Evolutionary conservation across 2,888 invertebrate genomes (phyloP).

Genomic region (Drosophila nr. medialis): DNA sequence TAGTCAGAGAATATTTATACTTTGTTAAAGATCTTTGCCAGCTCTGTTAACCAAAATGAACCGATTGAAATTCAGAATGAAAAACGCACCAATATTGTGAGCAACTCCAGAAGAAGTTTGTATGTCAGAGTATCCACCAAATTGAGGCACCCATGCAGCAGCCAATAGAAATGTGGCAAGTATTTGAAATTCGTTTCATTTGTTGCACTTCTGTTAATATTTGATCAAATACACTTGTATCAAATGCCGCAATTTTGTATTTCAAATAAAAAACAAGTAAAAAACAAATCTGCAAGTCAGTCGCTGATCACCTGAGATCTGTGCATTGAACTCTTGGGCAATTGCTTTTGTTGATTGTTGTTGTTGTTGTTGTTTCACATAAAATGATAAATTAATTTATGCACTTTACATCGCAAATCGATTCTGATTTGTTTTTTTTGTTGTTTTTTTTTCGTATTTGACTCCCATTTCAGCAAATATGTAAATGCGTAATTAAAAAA

Average conservation of each 20-base stretch:
- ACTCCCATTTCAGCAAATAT: constrained; percentile 54
- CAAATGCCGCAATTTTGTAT: neutral
- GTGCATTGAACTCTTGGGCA: constrained; percentile 43
- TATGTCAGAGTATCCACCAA: too few relatives aligned
- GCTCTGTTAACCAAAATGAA: neutral
- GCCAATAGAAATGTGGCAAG: neutral
- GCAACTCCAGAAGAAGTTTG: too few relatives aligned
- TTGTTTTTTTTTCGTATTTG: constrained; percentile 2
- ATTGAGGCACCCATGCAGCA: neutral
- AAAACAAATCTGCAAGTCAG: neutral
- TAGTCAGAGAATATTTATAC: neutral
- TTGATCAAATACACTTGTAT: neutral
- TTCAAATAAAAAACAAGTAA: neutral
- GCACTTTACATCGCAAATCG: constrained; percentile 46
- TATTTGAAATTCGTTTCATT: neutral
- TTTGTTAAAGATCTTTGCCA: neutral
- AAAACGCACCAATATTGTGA: neutral
- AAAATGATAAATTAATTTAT: constrained; percentile 46
- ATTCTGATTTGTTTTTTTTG: constrained; percentile 40
- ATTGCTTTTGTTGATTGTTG: constrained; percentile 33
- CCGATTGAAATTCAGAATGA: neutral
- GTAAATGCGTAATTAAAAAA: constrained; percentile 47
- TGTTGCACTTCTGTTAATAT: neutral
- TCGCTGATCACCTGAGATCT: constrained; percentile 17
- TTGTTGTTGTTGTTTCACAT: constrained; percentile 40